Percentiles rank a stretch among this genome's conserved stretches.
phyloP scores from a whole-genome alignment of 2,888 invertebrate genomes.

The Trachelus tabidus region DNA sequence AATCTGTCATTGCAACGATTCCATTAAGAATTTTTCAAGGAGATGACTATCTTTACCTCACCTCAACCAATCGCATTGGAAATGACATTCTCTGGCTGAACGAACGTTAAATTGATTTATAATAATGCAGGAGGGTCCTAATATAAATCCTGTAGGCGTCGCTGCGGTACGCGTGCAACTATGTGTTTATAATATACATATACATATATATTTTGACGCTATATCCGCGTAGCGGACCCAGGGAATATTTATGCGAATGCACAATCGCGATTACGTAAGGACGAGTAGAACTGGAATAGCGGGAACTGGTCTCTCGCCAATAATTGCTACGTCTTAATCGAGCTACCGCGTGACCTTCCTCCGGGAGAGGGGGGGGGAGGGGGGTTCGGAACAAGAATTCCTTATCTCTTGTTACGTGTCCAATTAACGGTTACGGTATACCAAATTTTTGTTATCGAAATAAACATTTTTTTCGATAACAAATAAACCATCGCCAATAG shows the following conservation, averaged over 20 bases:
- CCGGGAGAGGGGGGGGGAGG: constrained; percentile 18
- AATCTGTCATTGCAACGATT: background rate
- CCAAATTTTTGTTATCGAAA: background rate
- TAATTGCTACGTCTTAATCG: constrained; percentile 55
- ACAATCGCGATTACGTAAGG: constrained; percentile 53
- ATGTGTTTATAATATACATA: background rate
- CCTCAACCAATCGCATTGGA: background rate
- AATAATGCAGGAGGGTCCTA: background rate
- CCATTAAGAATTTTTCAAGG: background rate
- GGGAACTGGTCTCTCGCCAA: constrained; percentile 56
- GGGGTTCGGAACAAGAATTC: background rate
- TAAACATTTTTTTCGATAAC: background rate
- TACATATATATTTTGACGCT: background rate
- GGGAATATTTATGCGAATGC: constrained; percentile 47
- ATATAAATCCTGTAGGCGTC: background rate
- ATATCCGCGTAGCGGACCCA: constrained; percentile 44
- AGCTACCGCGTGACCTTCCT: constrained; percentile 27
- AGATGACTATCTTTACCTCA: background rate
- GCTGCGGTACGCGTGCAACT: background rate
- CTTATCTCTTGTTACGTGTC: background rate
- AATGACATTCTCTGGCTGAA: background rate
- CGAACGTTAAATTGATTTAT: background rate
- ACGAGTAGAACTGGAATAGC: constrained; percentile 57
- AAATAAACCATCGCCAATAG: constrained; percentile 1
- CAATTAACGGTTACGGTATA: background rate